Conservation (phyloP, 1,140 invertebrate genomes). For the Drosophila mayri region DNA sequence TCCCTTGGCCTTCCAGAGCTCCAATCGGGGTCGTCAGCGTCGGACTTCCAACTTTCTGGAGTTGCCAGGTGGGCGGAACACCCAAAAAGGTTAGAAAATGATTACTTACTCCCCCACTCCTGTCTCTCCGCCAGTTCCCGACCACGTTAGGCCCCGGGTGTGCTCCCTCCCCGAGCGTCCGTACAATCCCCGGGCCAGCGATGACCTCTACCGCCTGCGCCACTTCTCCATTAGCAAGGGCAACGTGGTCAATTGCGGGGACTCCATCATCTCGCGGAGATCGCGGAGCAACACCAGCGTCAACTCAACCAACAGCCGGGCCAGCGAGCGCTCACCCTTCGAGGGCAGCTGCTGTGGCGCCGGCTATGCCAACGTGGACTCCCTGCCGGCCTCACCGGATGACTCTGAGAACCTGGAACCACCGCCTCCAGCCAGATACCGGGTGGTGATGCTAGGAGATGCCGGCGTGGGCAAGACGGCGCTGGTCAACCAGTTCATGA, state of each 20-base stretch:
- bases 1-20: slow-evolving; percentile 90
- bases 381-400: slow-evolving; percentile 87
- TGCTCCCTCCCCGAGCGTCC: slow-evolving; percentile 93
- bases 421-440: slow-evolving; percentile 85
- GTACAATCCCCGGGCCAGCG: slow-evolving; percentile 92
- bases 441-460: slow-evolving; percentile 93
- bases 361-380: slow-evolving; percentile 89
- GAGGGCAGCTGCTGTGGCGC: slow-evolving; percentile 93
- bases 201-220: slow-evolving; percentile 93
- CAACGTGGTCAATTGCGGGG: slow-evolving; percentile 94
- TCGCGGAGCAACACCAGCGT: slow-evolving; percentile 94
- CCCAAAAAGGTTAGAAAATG: too few species aligned
- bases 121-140: slow-evolving; percentile 87
- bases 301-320: slow-evolving; percentile 91
- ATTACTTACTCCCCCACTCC: too few species aligned
- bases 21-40: slow-evolving; percentile 90
- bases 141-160: slow-evolving; percentile 92
- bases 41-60: slow-evolving; percentile 95
- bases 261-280: slow-evolving; percentile 93
- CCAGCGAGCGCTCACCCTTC: slow-evolving; percentile 92
- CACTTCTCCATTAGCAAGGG: slow-evolving; percentile 96
- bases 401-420: slow-evolving; percentile 86
- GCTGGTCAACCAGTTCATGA: slow-evolving; percentile 96
- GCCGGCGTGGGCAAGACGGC: slow-evolving; percentile 95
- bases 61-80: slow-evolving; percentile 88